Evolutionary conservation across 2,888 invertebrate genomes (phyloP), one percentile per base, ranked within the genome.

Genomic region (Epicampocera succincta): DNA sequence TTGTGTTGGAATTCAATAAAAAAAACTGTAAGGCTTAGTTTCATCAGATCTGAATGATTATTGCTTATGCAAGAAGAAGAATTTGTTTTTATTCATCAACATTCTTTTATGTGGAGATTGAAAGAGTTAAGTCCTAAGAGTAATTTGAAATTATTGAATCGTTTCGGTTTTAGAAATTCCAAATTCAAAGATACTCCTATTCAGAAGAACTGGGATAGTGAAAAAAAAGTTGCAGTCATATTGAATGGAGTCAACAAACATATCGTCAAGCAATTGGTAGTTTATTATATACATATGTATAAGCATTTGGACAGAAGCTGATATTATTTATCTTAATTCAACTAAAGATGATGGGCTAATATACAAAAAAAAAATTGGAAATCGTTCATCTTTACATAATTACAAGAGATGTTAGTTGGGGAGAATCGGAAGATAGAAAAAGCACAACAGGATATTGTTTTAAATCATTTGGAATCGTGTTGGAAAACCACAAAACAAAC

Each of bases 1-100:
- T 71, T 48, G 0, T 58, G 21, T 15, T 72, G 61, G 56, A 74
- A 65, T n/a, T n/a, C n/a, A n/a, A n/a, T n/a, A n/a, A n/a, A n/a
- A 15, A 65, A 69, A 63, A 17, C 42, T 50, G 1, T 56, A 33
- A 17, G 33, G 9, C 12, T 38, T 15, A 21, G 58, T 42, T 48
- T 61, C 48, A 4, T 38, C 15, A 12, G 48, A 58, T 42, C 65
- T 3, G 25, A 73, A 73, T 61, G 33, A 73, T 21, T 63, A 63
- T 44, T 73, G 72, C n/a, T 17, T 73, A 29, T 63, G 61, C 6
- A 73, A 73, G 12, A 63, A n/a, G 11, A 44, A 33, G 0, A 29
- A 42, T 33, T 29, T 61, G 19, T 72, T 61, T 44, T 52, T 72
- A 40, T 42, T 52, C 0, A 11, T 72, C 50, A 60, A 71, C n/a